Evolutionary conservation across 2,888 invertebrate species (phyloP), one percentile per base, ranked within the genome.

Genomic region (Cylindroiulus punctatus): DNA sequence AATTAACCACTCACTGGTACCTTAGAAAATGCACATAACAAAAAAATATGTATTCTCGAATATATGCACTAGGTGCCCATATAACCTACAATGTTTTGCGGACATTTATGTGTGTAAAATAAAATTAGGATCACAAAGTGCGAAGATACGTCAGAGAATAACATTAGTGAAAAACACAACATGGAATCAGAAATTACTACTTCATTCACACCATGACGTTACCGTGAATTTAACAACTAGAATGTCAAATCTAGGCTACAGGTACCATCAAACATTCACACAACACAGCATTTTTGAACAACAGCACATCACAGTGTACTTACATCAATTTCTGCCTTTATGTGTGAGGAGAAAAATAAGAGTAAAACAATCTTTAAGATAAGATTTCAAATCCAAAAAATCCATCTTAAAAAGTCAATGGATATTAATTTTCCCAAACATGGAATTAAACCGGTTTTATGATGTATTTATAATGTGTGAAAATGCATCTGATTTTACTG

Each of bases 301-400:
- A 83, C 83, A 44, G 40, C 42, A 47, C 84, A 36, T 36, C 84
- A 84, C 84, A 87, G 84, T 87, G 42, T 93, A 94, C 94, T 94
- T 93, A 94, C 94, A 92, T 93, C 93, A 89, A 94, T 94, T 93
- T 94, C 94, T 92, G 94, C 94, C 94, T 94, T 88, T 88, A 88
- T 87, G 87, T 87, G 82, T 86, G 32, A 86, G 88, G 88, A 88
- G 87, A 87, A 87, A 87, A 76, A 84, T 86, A 88, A 87, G 86
- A 86, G 86, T 87, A 87, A 88, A 88, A 82, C 47, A 26, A 86
- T 76, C 26, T 76, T 76, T 76, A 86, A 86, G 65, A 76, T 36
- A 57, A 40, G 65, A 26, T 85, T 85, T 85, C 85, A 85, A 65
- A 52, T 32, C 26, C 40, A 84, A n/a, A 84, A 47, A 84, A 44